Evolutionary conservation across 2,888 invertebrate genomes (phyloP), one percentile per base, ranked within the genome.

Genomic region (Thyatira batis): DNA sequence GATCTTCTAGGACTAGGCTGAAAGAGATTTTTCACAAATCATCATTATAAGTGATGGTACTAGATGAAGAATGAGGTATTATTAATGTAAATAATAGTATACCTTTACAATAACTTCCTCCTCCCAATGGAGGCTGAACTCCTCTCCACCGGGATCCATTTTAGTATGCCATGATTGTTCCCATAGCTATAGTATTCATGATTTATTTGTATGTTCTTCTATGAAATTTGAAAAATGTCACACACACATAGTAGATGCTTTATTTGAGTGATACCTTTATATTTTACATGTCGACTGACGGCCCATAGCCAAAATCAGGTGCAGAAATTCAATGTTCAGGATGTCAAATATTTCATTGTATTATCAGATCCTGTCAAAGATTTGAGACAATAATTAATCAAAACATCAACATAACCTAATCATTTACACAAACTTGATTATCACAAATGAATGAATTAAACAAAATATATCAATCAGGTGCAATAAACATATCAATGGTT

Each of bases 381-480:
- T 58, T 67, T 58, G 63, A 55, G 68, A 70, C 71, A 78, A 76
- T 75, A 69, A 73, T 67, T 68, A 82, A 89, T 72, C 89, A 91
- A 90, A 92, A 92, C 92, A 91, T 91, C 89, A 92, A 92, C 92
- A 92, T 92, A 92, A 92, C 92, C 91, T 91, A 84, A 86, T 65
- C 65, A 65, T 58, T 51, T 67, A 63, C 54, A 49, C 67, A 5
- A 5, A 17, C 39, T 63, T 25, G 51, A 57, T 55, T 53, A 49
- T 45, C 5, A 52, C 27, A 50, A 50, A 48, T n/a, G 3, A 49
- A 52, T 30, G 11, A 2, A 13, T 6, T 27, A 30, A 13, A 48
- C 43, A 25, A 27, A 11, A 30, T 45, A 27, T n/a, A 27, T 28
- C 11, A 8, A 2, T 25, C n/a, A 25, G 9, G 23, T 21, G 11